phyloP scores from a whole-genome alignment of 92 coral and sea anemone species.

The Ricordea florida region DNA sequence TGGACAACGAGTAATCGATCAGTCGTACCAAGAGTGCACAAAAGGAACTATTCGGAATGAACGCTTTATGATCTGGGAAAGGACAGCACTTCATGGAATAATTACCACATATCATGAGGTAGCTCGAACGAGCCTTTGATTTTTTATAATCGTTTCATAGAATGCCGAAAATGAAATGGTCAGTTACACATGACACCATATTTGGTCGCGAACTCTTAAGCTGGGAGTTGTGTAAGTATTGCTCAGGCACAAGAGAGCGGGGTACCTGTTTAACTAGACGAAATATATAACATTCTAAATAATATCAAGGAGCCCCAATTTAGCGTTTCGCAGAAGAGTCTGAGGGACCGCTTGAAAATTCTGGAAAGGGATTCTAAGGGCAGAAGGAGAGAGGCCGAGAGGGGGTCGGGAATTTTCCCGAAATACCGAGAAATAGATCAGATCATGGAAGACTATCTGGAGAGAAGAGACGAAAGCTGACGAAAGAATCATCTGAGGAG shows the following conservation, averaged over 20 bases:
- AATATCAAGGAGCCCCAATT: constrained; percentile 30
- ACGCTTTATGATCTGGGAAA: too few relatives aligned
- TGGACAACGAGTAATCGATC: too few relatives aligned
- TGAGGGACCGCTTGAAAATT: constrained; percentile 32
- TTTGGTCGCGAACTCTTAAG: constrained; percentile 1
- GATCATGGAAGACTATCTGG: constrained; percentile 19
- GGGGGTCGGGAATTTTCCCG: constrained; percentile 25
- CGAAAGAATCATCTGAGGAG: too few relatives aligned
- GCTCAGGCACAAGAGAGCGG: constrained; percentile 36
- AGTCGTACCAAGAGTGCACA: too few relatives aligned
- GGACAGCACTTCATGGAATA: too few relatives aligned
- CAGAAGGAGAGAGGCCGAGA: constrained; percentile 5
- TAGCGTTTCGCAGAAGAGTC: constrained; percentile 1
- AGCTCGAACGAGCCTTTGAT: too few relatives aligned
- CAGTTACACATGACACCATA: constrained; percentile 14
- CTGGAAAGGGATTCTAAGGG: constrained; percentile 36
- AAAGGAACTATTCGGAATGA: too few relatives aligned
- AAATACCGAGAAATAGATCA: constrained; percentile 7
- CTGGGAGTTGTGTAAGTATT: constrained; percentile 38
- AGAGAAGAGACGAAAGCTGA: constrained; percentile 20
- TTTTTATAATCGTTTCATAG: too few relatives aligned
- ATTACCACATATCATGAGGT: too few relatives aligned
- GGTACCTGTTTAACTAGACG: constrained; percentile 45
- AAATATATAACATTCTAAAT: constrained; percentile 29
- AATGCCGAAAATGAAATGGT: too few relatives aligned